These are phyloP conservation scores for Tetramorium parvispinum DNA, from an alignment of 1,140 invertebrate genomes.

Conservation along the genomic window DNA sequence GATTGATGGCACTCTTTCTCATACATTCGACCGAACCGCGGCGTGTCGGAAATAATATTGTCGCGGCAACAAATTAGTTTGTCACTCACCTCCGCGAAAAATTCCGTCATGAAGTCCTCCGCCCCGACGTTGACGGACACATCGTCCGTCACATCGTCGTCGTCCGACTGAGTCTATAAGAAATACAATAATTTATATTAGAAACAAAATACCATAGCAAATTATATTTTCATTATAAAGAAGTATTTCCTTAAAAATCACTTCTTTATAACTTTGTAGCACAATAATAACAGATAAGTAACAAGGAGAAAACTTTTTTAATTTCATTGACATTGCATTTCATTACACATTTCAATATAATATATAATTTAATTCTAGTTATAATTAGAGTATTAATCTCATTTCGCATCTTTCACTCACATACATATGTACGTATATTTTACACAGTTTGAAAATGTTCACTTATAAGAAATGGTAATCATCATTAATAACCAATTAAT, in stretches of 20 bases:
- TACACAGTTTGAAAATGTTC: too few relatives aligned
- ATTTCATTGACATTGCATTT: too few relatives aligned
- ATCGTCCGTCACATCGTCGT: conserved; percentile 97
- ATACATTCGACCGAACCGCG: neutral
- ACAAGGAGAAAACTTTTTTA: neutral
- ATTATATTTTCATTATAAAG: neutral
- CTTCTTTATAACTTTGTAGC: neutral
- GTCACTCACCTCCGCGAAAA: conserved; percentile 96
- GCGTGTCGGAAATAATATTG: neutral
- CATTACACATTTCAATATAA: too few relatives aligned
- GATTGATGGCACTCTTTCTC: neutral
- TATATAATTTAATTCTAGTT: too few relatives aligned
- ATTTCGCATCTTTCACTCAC: too few relatives aligned
- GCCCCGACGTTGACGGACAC: conserved; percentile 96
- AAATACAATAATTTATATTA: conserved; percentile 48
- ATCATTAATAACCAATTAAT: too few relatives aligned
- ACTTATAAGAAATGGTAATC: too few relatives aligned
- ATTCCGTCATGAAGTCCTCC: conserved; percentile 98
- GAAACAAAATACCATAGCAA: neutral
- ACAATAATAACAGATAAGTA: neutral
- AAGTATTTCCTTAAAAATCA: neutral
- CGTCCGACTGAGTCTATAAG: conserved; percentile 95
- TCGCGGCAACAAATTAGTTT: conserved; percentile 11
- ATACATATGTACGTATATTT: too few relatives aligned
- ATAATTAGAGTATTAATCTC: too few relatives aligned